Base-by-base conservation (phyloP, 2,797 vertebrate species). In the Gallinago solitaria region DNA sequence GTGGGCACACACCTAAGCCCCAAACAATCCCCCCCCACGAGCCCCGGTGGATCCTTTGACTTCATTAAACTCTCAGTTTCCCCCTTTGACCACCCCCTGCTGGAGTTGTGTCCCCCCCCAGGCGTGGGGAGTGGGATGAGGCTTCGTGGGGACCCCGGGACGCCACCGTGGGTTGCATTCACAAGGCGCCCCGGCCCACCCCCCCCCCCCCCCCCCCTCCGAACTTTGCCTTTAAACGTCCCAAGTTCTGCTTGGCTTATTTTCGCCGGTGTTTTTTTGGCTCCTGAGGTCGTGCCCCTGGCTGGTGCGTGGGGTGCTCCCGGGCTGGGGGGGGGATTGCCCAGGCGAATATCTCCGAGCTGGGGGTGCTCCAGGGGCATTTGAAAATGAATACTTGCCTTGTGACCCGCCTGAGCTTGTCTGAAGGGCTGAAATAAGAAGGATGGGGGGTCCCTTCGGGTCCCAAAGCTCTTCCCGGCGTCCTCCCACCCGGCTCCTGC, bases 321-420 rank as follows among this genome's bases (percentile, higher is more conserved):
- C 3, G 37, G 60, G 37, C 18, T 17, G 16, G 65, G 48, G 39
- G 39, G 95, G 98, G 9, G 43, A 97, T 95, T 96, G 91, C 97
- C 97, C 95, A 95, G 96, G 96, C 97, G 96, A 97, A 94, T 95
- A 94, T 96, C 90, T 95, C 90, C 13, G 89, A 94, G 97, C 89
- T 95, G 94, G 68, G 70, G 85, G 63, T 88, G 69, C 89, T 93
- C 88, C 71, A 33, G 70, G 87, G 83, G 69, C 30, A 19, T 33
- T 74, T 6, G 24, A 48, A 89, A 32, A 54, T 74, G 83, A 77
- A 92, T 84, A 56, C 80, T 94, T 85, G 20, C 87, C 39, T 20
- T 50, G 47, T 65, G 48, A 32, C 30, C 30, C 33, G 15, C 17
- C 61, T 45, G 21, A 35, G 51, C n/a, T 35, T 32, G n/a, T 54